Evolutionary conservation across 1,140 invertebrate genomes (phyloP).

Genomic region (Rhyacophila brunnea): DNA sequence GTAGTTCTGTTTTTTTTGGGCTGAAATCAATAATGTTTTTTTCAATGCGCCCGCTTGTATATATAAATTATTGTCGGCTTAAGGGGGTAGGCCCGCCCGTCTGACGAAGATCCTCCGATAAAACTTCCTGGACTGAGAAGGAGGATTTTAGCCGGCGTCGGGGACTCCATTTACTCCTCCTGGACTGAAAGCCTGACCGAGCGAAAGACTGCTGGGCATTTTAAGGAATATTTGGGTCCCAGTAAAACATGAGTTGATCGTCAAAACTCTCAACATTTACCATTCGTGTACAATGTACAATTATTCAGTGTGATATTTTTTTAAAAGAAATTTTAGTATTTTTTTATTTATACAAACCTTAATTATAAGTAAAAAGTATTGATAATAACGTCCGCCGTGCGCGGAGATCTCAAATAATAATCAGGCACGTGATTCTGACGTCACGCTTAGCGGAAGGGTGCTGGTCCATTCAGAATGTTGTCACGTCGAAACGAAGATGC

Average conservation of each 20-base stretch:
- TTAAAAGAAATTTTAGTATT: conserved; percentile 33
- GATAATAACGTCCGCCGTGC: conserved; percentile 11
- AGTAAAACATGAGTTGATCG: not conserved
- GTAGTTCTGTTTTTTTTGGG: no score
- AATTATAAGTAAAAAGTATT: conserved; percentile 23
- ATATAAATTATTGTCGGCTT: no score
- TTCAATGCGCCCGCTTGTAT: no score
- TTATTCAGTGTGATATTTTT: conserved; percentile 36
- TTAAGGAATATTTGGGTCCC: not conserved
- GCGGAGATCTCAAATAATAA: conserved; percentile 32
- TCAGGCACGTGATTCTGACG: conserved; percentile 15
- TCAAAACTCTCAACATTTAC: conserved; percentile 23
- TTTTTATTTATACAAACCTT: conserved; percentile 33
- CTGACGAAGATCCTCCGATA: no score
- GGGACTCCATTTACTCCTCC: not conserved
- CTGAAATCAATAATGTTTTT: no score
- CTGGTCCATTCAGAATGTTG: conserved; percentile 31
- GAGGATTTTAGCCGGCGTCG: no score
- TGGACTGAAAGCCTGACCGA: conserved; percentile 8
- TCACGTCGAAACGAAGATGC: conserved; percentile 1
- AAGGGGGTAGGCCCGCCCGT: no score
- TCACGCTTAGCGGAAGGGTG: conserved; percentile 13
- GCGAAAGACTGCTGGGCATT: not conserved
- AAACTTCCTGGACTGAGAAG: no score
- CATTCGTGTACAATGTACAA: conserved; percentile 33